These are phyloP conservation scores for Heteromormyrus szaboi DNA, from an alignment of 2,797 vertebrate species.

Conservation along the genomic window DNA sequence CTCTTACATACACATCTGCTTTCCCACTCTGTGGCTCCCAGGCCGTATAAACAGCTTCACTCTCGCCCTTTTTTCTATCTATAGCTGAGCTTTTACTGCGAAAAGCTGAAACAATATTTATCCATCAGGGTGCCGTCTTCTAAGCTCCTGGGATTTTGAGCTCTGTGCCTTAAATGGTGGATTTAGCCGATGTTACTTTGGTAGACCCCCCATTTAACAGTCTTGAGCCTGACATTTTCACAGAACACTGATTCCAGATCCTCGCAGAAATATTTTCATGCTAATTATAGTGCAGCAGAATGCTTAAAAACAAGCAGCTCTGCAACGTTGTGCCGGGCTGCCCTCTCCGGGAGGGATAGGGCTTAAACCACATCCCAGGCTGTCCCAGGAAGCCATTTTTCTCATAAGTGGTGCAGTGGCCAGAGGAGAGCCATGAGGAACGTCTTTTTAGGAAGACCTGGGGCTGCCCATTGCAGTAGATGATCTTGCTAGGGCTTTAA, in stretches of 20 bases:
- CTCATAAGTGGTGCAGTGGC: constrained; percentile 1
- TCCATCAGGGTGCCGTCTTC: constrained; percentile 27
- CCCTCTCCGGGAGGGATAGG: constrained; percentile 18
- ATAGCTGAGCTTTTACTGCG: constrained; percentile 31
- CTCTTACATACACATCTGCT: constrained; percentile 9
- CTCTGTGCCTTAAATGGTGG: constrained; percentile 30
- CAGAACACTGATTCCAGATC: constrained; percentile 22
- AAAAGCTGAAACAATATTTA: constrained; percentile 50
- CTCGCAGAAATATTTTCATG: constrained; percentile 28
- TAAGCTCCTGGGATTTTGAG: constrained; percentile 23
- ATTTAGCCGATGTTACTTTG: constrained; percentile 17
- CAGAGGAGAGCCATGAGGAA: not conserved
- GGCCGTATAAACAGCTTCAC: constrained; percentile 31
- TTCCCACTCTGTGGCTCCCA: constrained; percentile 25
- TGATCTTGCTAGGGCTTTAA: not conserved
- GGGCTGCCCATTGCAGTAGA: not conserved
- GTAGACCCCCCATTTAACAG: constrained; percentile 11
- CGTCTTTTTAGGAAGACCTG: not conserved
- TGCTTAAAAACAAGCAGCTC: not conserved
- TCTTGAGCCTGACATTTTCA: constrained; percentile 18
- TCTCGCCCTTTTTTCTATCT: constrained; percentile 26
- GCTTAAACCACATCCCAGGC: not conserved
- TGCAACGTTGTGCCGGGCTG: not conserved
- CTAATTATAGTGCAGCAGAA: constrained; percentile 30
- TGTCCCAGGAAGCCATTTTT: constrained; percentile 21